Conservation (phyloP, 2,888 invertebrate species). For the Neria commutata region DNA sequence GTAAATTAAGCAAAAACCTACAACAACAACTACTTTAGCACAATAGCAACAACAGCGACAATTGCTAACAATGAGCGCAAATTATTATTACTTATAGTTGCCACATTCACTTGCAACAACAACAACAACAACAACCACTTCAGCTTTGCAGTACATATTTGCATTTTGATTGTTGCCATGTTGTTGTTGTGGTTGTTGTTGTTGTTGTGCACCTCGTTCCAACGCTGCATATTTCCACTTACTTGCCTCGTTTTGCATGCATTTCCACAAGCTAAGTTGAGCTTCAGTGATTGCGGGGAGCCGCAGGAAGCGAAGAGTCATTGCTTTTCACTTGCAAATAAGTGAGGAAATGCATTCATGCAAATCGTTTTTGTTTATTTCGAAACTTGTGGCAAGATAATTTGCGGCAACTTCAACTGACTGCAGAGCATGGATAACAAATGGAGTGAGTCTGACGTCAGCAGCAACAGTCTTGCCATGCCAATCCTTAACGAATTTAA, state of each 20-base stretch:
- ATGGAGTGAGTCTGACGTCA: background rate
- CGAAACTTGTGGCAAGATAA: slow-evolving; percentile 17
- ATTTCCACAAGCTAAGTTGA: background rate
- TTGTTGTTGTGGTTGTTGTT: no score
- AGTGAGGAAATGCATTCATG: slow-evolving; percentile 13
- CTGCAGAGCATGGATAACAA: slow-evolving; percentile 4
- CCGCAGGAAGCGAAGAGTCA: no score
- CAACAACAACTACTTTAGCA: no score
- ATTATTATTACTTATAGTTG: background rate
- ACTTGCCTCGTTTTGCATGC: background rate
- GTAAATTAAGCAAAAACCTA: background rate
- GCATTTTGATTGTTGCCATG: no score
- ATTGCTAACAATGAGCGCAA: background rate
- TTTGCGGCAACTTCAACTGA: slow-evolving; percentile 6
- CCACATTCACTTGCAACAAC: no score
- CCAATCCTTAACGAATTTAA: no score
- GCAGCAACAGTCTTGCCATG: background rate
- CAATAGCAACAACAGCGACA: background rate
- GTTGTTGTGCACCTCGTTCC: no score
- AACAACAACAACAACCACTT: no score
- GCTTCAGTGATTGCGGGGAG: background rate
- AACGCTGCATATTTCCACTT: background rate
- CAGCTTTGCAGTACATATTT: no score
- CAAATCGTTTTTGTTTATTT: slow-evolving; percentile 25
- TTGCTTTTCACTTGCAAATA: background rate